Base-by-base conservation (phyloP, 2,113 vertebrate species). In the Scatophagus argus region DNA sequence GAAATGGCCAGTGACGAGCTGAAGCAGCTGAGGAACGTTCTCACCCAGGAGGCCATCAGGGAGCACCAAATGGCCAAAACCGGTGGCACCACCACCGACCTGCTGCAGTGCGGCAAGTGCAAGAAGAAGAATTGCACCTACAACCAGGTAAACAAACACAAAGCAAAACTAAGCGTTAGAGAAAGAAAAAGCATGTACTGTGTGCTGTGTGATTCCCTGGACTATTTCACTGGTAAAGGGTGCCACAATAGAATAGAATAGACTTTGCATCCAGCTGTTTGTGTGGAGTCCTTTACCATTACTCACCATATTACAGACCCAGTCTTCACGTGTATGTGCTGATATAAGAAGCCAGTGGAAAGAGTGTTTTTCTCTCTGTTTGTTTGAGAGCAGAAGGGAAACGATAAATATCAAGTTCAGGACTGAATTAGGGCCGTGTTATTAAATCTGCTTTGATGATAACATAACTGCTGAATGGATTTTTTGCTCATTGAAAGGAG, bases 1-100 rank as follows among this genome's bases (percentile, higher is more conserved):
- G 98, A 99, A 90, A 99, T 99, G 98, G 98, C 98, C 79, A 99
- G 98, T 0, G 97, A 99, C 0, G 98, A 99, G 89, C 94, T 99
- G 88, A 97, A 96, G 92, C 91, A 97, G 83, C 86, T 99, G 91
- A 94, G 98, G 85, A 97, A 95, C 0, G 95, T 95, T 85, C 95
- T 99, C 95, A 99, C 98, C 38, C 96, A 97, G 87, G 98, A 98
- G 88, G 98, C 98, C 85, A 99, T 99, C 64, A 94, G 98, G 10
- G 98, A 99, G 84, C 98, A 99, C 90, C 98, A 99, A 93, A 98
- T 99, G 98, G 97, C 98, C 87, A 99, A 99, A 94, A 99, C 97
- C 0, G 93, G 97, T 0, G 98, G 98, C 55, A 99, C 98, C 5
- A 84, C 94, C 81, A 98, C 98, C 0, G 97, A 97, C 94, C 94